Base-by-base conservation (phyloP, 2,888 invertebrate genomes). In the Tiliacea aurago region DNA sequence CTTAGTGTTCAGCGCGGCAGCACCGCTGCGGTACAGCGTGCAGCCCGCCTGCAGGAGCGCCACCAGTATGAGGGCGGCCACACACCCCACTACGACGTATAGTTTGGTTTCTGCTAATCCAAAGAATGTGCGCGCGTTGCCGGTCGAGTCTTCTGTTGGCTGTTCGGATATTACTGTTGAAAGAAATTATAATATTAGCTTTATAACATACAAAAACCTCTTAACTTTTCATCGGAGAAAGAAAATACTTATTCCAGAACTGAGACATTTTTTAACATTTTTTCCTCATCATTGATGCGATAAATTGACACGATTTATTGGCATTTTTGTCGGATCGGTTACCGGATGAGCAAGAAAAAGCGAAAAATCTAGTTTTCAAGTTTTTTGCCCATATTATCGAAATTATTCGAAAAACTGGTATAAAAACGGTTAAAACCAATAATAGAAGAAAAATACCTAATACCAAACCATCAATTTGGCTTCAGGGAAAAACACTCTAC, bases 31-130 rank as follows among this genome's bases (percentile, higher is more conserved):
- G 93, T 98, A 98, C 63, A 99, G 97, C 3, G 98, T 99, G 91
- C 98, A 98, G 67, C 96, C 97, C 0, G 98, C 99, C 95, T 99
- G 99, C 63, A 99, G 95, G 18, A 99, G 87, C 1, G 98, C 98
- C 56, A 99, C 97, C 33, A 98, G 95, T 49, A 99, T 95, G 59
- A 99, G 94, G 0, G 98, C 98, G 0, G 97, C 97, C 73, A 99
- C 97, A 86, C 98, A 98, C 11, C 98, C 99, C 76, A 98, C 95
- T 58, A 99, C 98, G 78, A 98, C 97, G 96, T 98, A 98, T 77
- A 98, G 95, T 89, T 98, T 98, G 23, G 97, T 97, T 88, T 97
- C 97, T 0, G 98, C 97, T 62, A 98, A 91, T 64, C 97, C 97
- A 94, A 97, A 98, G 96, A 97, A 98, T 55, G 92, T 88, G 45